Base-by-base conservation (phyloP, 2,113 vertebrate genomes). In the Urocitellus parryii region DNA sequence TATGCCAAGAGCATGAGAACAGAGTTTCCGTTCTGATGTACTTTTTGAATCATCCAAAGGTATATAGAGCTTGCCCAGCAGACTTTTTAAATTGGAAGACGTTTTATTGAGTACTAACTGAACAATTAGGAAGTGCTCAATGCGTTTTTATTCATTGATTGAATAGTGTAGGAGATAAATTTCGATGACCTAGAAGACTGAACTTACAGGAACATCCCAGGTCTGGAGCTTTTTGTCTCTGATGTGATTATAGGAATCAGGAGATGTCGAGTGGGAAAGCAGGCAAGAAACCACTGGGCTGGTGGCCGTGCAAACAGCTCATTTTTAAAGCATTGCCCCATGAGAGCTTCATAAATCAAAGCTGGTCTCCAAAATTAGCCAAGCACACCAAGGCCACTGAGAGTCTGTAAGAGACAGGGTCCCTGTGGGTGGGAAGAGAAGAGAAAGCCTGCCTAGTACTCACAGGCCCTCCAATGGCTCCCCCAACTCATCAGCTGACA, bases 401-500 rank as follows among this genome's bases (percentile, higher is more conserved):
- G 34, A 27, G 48, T 37, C 88, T 73, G 72, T 63, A 39, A 53
- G 61, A 79, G 79, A 70, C 14, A 13, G 32, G 25, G 87, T 34
- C 42, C 37, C 12, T 1, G 37, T 2, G 37, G 88, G 61, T 8
- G n/a, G 45, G 88, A 29, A 27, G 39, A 96, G 34, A 39, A 65
- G 32, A 79, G 13, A 4, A 51, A 94, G 53, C 24, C 0, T 0
- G 5, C 16, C 22, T 2, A 34, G 67, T 14, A 61, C 61, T 95
- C 8, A 20, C 0, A 4, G 48, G 8, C 27, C 68, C 51, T 42
- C 1, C 10, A 37, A 48, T 4, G 42, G 14, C 20, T 89, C 94
- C 58, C 80, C 78, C 61, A 92, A 85, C 74, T 97, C 95, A 97
- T 96, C 96, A 73, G 37, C 97, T 25, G 42, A 53, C 83, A 97